These are phyloP conservation scores for Saiga tatarica DNA, from an alignment of 2,113 vertebrate genomes.

Conservation along the genomic window DNA sequence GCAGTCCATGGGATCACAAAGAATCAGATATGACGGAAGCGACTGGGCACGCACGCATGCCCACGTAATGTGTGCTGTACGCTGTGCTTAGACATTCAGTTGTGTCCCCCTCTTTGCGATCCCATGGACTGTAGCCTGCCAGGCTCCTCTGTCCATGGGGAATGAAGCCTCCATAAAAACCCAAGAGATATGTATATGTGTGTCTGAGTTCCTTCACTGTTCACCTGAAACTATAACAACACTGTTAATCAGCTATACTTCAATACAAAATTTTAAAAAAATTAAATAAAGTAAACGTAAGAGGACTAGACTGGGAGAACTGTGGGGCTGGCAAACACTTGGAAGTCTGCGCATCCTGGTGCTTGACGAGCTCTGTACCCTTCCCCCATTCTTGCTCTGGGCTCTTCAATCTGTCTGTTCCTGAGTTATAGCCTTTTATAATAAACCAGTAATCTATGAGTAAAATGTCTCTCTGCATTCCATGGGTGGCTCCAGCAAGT, in stretches of 20 bases:
- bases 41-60: fast-evolving
- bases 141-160: neutral
- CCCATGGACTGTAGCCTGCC: neutral
- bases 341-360: fast-evolving
- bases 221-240: neutral
- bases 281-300: neutral
- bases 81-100: neutral
- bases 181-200: neutral
- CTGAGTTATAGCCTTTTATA: neutral
- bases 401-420: neutral
- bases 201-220: neutral
- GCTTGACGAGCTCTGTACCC: neutral
- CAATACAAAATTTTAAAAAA: neutral
- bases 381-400: neutral
- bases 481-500: neutral
- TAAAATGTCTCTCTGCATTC: neutral
- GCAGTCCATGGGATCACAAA: neutral
- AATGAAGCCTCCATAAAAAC: neutral
- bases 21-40: neutral
- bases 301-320: neutral
- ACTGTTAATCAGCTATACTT: neutral
- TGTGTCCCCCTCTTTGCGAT: neutral
- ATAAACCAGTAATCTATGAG: neutral
- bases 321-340: neutral
- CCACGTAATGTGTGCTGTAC: fast-evolving